phyloP scores from a whole-genome alignment of 92 coral and sea anemone genomes.

The Metridium senile region DNA sequence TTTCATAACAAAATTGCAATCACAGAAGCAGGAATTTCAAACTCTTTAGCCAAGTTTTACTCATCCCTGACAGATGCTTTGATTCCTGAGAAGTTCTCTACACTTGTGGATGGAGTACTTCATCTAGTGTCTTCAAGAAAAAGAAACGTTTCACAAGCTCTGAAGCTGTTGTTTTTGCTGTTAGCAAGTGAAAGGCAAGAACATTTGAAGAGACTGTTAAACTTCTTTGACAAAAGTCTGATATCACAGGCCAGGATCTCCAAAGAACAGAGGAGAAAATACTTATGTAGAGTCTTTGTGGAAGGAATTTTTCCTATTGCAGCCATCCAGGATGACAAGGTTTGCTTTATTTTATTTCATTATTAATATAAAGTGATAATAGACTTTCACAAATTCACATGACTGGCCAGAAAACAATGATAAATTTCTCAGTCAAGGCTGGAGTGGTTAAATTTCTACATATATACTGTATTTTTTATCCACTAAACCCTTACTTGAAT shows the following conservation, averaged over 20 bases:
- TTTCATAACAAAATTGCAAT: conserved; percentile 67
- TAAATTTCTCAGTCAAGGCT: too few relatives aligned
- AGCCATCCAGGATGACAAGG: conserved; percentile 22
- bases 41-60: conserved; percentile 72
- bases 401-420: too few relatives aligned
- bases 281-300: conserved; percentile 68
- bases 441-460: background rate
- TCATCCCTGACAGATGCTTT: conserved; percentile 76
- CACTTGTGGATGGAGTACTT: conserved; percentile 62
- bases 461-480: background rate
- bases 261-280: conserved; percentile 46
- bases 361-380: too few relatives aligned
- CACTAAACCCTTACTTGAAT: background rate
- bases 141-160: conserved; percentile 43
- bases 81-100: conserved; percentile 68
- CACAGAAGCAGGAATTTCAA: conserved; percentile 72
- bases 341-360: background rate
- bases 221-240: conserved; percentile 70
- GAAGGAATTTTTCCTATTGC: conserved; percentile 71
- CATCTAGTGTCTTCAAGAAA: conserved; percentile 35
- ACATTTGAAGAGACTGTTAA: conserved; percentile 77
- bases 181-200: conserved; percentile 57
- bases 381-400: too few relatives aligned
- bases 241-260: conserved; percentile 41
- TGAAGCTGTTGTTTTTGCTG: conserved; percentile 66